phyloP scores from a whole-genome alignment of 2,888 invertebrate genomes.

The Agrotis exclamationis region DNA sequence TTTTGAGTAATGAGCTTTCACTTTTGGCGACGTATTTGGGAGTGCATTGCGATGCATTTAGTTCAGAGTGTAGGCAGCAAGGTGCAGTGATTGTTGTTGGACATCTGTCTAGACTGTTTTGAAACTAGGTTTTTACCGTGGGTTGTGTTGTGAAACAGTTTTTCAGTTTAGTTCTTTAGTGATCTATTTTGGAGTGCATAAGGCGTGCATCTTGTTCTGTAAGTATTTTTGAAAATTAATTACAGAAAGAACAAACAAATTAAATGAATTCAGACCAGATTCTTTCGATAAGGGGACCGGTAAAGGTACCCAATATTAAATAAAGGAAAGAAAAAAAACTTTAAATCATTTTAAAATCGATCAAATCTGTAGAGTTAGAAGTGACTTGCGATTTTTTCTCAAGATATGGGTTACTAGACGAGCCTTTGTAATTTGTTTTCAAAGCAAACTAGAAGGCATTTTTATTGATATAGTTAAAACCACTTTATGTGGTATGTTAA shows the following conservation, averaged over 20 bases:
- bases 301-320: too few relatives aligned
- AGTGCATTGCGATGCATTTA: conserved; percentile 60
- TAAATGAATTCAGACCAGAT: too few relatives aligned
- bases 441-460: neutral
- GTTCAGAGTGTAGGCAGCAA: conserved; percentile 53
- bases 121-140: conserved; percentile 20
- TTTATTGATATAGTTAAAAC: conserved; percentile 18
- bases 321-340: too few relatives aligned
- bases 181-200: conserved; percentile 1
- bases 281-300: too few relatives aligned
- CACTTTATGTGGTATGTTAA: conserved; percentile 20
- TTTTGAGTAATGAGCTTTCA: conserved; percentile 49
- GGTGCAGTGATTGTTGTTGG: conserved; percentile 58
- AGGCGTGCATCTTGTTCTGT: conserved; percentile 13
- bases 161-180: conserved; percentile 21
- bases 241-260: too few relatives aligned
- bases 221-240: conserved; percentile 4
- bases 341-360: conserved; percentile 8
- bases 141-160: conserved; percentile 27
- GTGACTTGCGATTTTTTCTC: neutral
- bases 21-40: conserved; percentile 38
- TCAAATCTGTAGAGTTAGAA: neutral
- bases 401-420: neutral
- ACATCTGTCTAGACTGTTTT: conserved; percentile 31
- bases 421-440: neutral